Evolutionary conservation across 2,113 vertebrate genomes (phyloP), one percentile per base, ranked within the genome.

Genomic region (Apodemus sylvaticus): DNA sequence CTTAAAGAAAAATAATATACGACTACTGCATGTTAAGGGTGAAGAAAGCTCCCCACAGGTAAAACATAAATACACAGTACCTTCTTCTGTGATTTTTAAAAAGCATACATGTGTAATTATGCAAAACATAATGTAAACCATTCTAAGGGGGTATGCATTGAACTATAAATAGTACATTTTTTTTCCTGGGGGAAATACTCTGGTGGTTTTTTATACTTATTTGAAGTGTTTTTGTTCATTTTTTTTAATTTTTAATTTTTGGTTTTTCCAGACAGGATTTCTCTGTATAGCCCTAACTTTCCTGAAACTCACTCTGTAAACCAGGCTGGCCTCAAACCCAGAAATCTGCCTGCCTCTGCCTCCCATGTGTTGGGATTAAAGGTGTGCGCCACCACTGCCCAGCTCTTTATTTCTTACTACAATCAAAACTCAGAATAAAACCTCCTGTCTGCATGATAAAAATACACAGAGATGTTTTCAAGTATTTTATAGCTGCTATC

Each of bases 401-500:
- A n/a, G n/a, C n/a, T n/a, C n/a, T n/a, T n/a, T n/a, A n/a, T n/a
- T n/a, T n/a, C n/a, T n/a, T n/a, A n/a, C n/a, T n/a, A n/a, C n/a
- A n/a, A n/a, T n/a, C n/a, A 48, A 48, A 90, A 83, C 34, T 79
- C 29, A 68, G 78, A 71, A 48, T 36, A 22, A 85, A 81, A 4
- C 0, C 91, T 42, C 20, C 31, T 64, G 4, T 73, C 58, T 45
- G 86, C 31, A 76, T 36, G 45, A 76, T 83, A 62, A 92, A 93
- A 81, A 68, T 90, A 1, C 17, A 88, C 48, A 85, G 62, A 89
- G 7, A 48, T 79, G 12, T 22, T 93, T 96, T 29, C n/a, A 68
- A 36, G 89, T 93, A 36, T 76, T 95, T 96, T 92, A 55, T 20
- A 90, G 14, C 16, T n/a, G n/a, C n/a, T 64, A 7, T 86, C 94